Evolutionary conservation across 2,797 vertebrate genomes (phyloP), one percentile per base, ranked within the genome.

Genomic region (Microcaecilia unicolor): DNA sequence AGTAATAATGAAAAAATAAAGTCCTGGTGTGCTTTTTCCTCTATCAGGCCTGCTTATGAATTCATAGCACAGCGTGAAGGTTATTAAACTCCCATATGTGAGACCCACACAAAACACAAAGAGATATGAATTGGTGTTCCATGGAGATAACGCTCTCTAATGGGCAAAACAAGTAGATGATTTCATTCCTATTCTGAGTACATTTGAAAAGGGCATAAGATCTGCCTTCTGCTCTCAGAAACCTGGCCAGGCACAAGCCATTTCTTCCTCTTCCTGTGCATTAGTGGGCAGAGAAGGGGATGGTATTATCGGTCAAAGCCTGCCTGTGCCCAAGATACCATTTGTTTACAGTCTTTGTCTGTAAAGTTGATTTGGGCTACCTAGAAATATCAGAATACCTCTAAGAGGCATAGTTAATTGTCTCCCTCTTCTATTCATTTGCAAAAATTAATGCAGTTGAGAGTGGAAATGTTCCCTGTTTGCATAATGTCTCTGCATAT

Each of bases 1-100:
- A 66, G 57, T 53, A 74, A 77, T 74, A 78, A 81, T 74, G 74
- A 72, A 77, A 74, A 79, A 69, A 60, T 67, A 72, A 72, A 71
- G 57, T 74, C 80, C 68, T 66, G 72, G 64, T 68, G 75, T 67
- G 75, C 42, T 46, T 61, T 15, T 69, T 44, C 55, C 67, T 72
- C 64, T 56, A 48, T 58, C 31, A 29, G 54, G 45, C 46, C 71
- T 80, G 67, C 64, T 82, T 81, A 81, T 57, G 67, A 73, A 85
- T 85, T 80, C 80, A 80, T 64, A 73, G 75, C 80, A 50, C 77
- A 82, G 78, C 76, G 34, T 43, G 80, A 68, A 72, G 64, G 80
- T 85, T 81, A 83, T 83, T 80, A 85, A 82, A 85, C 84, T 80
- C 76, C 73, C 67, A 63, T 76, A 78, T 80, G 72, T 76, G 74